Conservation (phyloP, 1,140 invertebrate species). For the Sesamia nonagrioides region DNA sequence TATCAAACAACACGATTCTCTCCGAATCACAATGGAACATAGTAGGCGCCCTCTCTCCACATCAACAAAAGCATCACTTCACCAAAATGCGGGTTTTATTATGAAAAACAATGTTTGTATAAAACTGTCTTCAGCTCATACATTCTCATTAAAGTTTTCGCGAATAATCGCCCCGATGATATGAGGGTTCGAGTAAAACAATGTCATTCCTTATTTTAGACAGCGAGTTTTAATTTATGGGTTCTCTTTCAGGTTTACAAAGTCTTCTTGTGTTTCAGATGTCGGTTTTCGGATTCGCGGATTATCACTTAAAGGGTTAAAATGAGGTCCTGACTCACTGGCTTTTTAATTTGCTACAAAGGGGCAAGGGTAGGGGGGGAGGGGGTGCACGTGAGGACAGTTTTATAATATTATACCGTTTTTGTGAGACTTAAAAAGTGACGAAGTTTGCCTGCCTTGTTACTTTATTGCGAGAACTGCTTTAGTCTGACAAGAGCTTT, state of each 20-base stretch:
- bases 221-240: conserved; percentile 30
- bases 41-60: neutral
- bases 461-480: conserved; percentile 2
- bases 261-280: conserved; percentile 33
- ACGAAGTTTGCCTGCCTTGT: neutral
- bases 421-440: conserved; percentile 8
- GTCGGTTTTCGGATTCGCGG: conserved; percentile 31
- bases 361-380: too few species aligned
- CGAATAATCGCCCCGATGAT: conserved; percentile 33
- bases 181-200: neutral
- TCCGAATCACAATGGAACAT: conserved; percentile 16
- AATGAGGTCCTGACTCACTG: neutral
- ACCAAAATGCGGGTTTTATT: conserved; percentile 41
- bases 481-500: neutral
- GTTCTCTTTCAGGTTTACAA: conserved; percentile 13
- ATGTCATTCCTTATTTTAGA: conserved; percentile 26
- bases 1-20: neutral
- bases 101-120: conserved; percentile 43
- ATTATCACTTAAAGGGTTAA: conserved; percentile 40
- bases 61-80: neutral
- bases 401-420: conserved; percentile 32
- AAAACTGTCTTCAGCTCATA: conserved; percentile 38
- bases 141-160: conserved; percentile 41
- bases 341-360: conserved; percentile 13
- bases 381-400: neutral